These are phyloP conservation scores for Scaptodrosophila latifasciaeformis DNA, from an alignment of 2,888 invertebrate genomes.

Conservation along the genomic window DNA sequence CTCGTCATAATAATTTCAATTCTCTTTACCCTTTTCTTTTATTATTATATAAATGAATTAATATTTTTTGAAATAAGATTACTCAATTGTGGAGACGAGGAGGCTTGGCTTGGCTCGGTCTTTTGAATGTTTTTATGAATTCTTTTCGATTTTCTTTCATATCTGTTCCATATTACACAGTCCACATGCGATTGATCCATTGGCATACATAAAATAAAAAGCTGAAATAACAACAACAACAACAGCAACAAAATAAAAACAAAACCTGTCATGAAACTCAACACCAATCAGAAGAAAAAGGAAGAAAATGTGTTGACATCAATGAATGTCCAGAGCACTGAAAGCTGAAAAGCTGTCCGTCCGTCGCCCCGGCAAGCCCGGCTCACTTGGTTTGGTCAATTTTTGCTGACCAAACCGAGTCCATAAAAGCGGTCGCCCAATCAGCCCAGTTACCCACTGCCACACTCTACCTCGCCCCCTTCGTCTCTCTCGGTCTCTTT, in stretches of 20 bases:
- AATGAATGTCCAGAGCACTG: conserved; percentile 34
- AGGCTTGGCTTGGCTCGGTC: too few relatives aligned
- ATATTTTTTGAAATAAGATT: too few relatives aligned
- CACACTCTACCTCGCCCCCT: too few relatives aligned
- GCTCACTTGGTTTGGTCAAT: not conserved
- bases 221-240: conserved; percentile 31
- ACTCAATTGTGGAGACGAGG: too few relatives aligned
- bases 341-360: not conserved
- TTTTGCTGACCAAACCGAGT: not conserved
- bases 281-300: conserved; percentile 49
- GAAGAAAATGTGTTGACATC: conserved; percentile 47
- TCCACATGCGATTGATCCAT: conserved; percentile 38
- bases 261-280: conserved; percentile 36
- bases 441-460: too few relatives aligned
- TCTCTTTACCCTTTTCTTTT: too few relatives aligned
- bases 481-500: not conserved
- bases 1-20: too few relatives aligned
- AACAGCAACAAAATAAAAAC: conserved; percentile 11
- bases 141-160: too few relatives aligned
- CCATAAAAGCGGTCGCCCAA: too few relatives aligned
- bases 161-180: too few relatives aligned
- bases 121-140: too few relatives aligned
- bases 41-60: too few relatives aligned
- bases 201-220: conserved; percentile 46
- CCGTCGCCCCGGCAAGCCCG: not conserved